Evolutionary conservation across 1,140 invertebrate species (phyloP), one percentile per base, ranked within the genome.

Genomic region (Polypedilum pembai): DNA sequence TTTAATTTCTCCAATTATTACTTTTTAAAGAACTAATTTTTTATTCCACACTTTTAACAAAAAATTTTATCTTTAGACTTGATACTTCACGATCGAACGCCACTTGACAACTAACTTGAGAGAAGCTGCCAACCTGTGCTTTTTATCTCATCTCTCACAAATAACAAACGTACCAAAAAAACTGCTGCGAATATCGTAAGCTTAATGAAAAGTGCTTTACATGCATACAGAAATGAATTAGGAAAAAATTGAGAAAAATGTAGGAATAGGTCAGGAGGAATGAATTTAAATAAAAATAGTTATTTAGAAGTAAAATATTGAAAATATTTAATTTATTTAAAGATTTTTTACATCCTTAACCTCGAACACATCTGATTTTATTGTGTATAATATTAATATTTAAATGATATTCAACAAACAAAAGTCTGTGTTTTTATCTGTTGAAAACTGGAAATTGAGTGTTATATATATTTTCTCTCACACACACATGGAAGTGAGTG

Each of bases 111-210:
- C 45, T 56, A 56, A 56, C 45, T 12, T n/a, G n/a, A 56, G 45
- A 56, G 45, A 56, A n/a, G n/a, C 12, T 56, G n/a, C 12, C 12
- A 56, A n/a, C 45, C n/a, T 56, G 45, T 56, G 45, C 45, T 56
- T 56, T 56, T 56, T 56, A 56, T 56, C n/a, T 56, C 45, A 56
- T 56, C 45, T 56, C 45, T 56, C 45, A 56, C 45, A 56, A 56
- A 56, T 56, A 56, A 12, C 12, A 56, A 56, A 45, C 8, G 8
- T 15, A 8, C 41, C 41, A 45, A 45, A 45, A 45, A 45, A 45
- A 45, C 41, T 3, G 15, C 41, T 45, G 41, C 41, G 41, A 45
- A 45, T 45, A 45, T 45, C 41, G 15, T 15, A 56, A 56, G 45
- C 12, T 56, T 56, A 56, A 56, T 56, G 45, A 56, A 56, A 56